A percentile compares a stretch with the other conserved stretches of the same genome.
Conservation (phyloP, 30 jellyfish, hydroid and myxozoan species). For the Sanderia malayensis region DNA sequence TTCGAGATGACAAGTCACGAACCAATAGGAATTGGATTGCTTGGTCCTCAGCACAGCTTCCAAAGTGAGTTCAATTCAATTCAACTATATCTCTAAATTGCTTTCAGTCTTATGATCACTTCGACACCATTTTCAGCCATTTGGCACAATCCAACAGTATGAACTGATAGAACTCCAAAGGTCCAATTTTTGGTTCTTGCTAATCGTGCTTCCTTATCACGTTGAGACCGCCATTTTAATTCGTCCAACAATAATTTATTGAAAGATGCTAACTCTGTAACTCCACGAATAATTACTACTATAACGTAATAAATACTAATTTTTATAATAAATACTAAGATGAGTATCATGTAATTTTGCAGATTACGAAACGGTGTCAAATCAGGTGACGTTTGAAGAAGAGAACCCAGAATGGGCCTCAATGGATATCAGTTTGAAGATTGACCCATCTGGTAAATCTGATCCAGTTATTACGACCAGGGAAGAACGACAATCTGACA, state of each 20-base stretch:
- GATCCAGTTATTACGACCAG: constrained; percentile 87
- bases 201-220: too few species aligned
- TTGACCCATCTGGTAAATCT: constrained; percentile 94
- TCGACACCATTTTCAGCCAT: too few species aligned
- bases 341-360: not conserved
- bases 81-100: too few species aligned
- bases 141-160: too few species aligned
- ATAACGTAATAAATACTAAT: too few species aligned
- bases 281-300: too few species aligned
- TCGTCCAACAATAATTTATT: too few species aligned
- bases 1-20: constrained; percentile 44
- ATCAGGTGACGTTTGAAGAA: constrained; percentile 73
- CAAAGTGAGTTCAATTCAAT: constrained; percentile 11
- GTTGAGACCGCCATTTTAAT: too few species aligned
- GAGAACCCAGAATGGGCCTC: constrained; percentile 95
- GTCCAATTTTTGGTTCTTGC: too few species aligned
- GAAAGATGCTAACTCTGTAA: too few species aligned
- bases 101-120: too few species aligned
- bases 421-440: constrained; percentile 85
- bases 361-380: constrained; percentile 86
- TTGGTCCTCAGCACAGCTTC: constrained; percentile 3
- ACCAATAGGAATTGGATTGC: constrained; percentile 26
- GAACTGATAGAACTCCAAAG: too few species aligned
- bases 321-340: not conserved
- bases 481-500: constrained; percentile 24